Evolutionary conservation across 2,888 invertebrate species (phyloP).

Genomic region (Ormyrus labotus): DNA sequence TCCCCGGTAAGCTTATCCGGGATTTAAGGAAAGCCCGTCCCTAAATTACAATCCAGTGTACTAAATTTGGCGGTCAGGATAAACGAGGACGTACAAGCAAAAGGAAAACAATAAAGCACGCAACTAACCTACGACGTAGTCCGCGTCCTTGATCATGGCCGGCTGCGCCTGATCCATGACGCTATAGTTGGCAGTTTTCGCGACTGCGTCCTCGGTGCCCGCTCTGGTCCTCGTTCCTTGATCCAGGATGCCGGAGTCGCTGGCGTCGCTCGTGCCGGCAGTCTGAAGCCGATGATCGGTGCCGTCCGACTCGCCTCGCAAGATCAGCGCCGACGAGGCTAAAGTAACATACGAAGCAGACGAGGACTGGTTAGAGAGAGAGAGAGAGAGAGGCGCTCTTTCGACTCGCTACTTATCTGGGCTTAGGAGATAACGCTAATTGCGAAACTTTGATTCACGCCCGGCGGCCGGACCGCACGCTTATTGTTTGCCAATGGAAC

Average conservation of each 20-base stretch:
- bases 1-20: too few species aligned
- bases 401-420: too few species aligned
- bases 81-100: neutral
- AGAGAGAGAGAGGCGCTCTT: too few species aligned
- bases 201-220: slow-evolving; percentile 67
- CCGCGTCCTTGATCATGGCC: slow-evolving; percentile 71
- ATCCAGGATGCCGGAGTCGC: slow-evolving; percentile 16
- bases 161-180: slow-evolving; percentile 69
- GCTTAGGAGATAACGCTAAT: too few species aligned
- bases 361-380: too few species aligned
- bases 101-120: neutral
- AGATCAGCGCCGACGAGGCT: slow-evolving; percentile 70
- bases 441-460: too few species aligned
- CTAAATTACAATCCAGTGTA: too few species aligned
- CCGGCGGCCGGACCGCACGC: neutral
- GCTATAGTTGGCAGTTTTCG: slow-evolving; percentile 43
- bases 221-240: slow-evolving; percentile 25
- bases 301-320: slow-evolving; percentile 66
- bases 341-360: slow-evolving; percentile 2
- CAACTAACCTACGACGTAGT: slow-evolving; percentile 73
- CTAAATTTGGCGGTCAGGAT: too few species aligned
- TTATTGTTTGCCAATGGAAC: neutral
- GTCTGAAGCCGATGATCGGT: slow-evolving; percentile 57
- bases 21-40: too few species aligned
- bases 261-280: neutral